Evolutionary conservation across 2,888 invertebrate species (phyloP).

Genomic region (Steromphala cineraria): DNA sequence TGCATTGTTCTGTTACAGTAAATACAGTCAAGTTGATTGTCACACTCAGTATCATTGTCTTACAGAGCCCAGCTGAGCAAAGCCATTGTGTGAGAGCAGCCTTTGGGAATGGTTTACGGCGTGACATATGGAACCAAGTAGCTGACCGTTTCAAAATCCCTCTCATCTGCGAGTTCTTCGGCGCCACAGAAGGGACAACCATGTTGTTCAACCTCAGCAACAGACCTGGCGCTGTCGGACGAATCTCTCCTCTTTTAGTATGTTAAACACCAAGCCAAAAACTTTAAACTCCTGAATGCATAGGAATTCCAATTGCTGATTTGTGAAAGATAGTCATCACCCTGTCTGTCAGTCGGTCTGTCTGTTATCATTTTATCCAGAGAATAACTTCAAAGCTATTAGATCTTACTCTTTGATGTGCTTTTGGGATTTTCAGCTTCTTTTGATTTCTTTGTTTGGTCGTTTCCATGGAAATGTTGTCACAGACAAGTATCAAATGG

Average conservation of each 20-base stretch:
- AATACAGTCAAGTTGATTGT: not conserved
- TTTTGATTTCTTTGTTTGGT: too few relatives aligned
- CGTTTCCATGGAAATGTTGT: too few relatives aligned
- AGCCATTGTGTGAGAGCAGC: constrained; percentile 81
- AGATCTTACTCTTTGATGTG: too few relatives aligned
- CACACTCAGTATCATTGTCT: not conserved
- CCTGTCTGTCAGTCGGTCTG: too few relatives aligned
- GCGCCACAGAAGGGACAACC: constrained; percentile 97
- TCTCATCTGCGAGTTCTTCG: constrained; percentile 92
- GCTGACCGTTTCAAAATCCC: constrained; percentile 88
- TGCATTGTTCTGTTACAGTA: not conserved
- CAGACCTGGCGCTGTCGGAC: constrained; percentile 74
- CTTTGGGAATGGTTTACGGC: constrained; percentile 93
- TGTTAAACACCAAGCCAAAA: too few relatives aligned
- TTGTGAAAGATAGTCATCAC: too few relatives aligned
- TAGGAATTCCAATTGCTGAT: too few relatives aligned
- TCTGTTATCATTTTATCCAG: too few relatives aligned
- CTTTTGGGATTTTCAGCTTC: too few relatives aligned
- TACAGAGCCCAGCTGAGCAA: constrained; percentile 44
- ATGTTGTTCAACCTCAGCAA: constrained; percentile 95
- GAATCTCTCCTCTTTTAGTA: constrained; percentile 57
- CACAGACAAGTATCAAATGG: too few relatives aligned
- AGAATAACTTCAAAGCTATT: too few relatives aligned
- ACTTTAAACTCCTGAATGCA: too few relatives aligned
- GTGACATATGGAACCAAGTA: constrained; percentile 94